Evolutionary conservation across 2,797 vertebrate genomes (phyloP).

Genomic region (Sylvilagus floridanus): DNA sequence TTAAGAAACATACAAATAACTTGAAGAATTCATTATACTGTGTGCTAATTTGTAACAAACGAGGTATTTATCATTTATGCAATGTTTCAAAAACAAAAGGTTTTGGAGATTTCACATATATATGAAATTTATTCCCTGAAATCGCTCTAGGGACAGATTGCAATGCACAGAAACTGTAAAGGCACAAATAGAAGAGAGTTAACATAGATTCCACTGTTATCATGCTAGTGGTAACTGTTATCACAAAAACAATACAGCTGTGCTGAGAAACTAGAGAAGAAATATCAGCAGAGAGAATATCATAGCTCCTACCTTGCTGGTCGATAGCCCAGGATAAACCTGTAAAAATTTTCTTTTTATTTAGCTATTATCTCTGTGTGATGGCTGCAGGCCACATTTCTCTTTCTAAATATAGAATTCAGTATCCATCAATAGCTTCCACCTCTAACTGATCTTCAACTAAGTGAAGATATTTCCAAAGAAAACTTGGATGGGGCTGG

Average conservation of each 20-base stretch:
- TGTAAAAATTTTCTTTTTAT: neutral
- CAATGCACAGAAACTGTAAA: neutral
- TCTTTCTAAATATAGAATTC: conserved; percentile 50
- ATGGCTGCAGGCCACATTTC: neutral
- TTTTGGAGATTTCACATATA: neutral
- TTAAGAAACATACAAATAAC: neutral
- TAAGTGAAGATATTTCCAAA: conserved; percentile 17
- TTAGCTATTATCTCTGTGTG: conserved; percentile 30
- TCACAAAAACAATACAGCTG: neutral
- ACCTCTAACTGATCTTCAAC: conserved; percentile 12
- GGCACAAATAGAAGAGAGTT: neutral
- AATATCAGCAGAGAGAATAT: neutral
- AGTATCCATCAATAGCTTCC: conserved; percentile 46
- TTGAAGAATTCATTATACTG: neutral
- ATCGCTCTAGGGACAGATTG: neutral
- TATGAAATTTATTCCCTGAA: neutral
- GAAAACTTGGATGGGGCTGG: neutral
- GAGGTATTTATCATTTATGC: neutral
- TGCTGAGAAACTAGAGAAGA: neutral
- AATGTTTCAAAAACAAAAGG: neutral
- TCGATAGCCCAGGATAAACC: neutral
- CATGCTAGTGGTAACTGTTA: neutral
- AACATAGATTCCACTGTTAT: neutral
- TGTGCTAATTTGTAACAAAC: neutral
- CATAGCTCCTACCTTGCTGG: neutral